Evolutionary conservation across 2,113 vertebrate species (phyloP), one percentile per base, ranked within the genome.

Genomic region (Chrysemys picta): DNA sequence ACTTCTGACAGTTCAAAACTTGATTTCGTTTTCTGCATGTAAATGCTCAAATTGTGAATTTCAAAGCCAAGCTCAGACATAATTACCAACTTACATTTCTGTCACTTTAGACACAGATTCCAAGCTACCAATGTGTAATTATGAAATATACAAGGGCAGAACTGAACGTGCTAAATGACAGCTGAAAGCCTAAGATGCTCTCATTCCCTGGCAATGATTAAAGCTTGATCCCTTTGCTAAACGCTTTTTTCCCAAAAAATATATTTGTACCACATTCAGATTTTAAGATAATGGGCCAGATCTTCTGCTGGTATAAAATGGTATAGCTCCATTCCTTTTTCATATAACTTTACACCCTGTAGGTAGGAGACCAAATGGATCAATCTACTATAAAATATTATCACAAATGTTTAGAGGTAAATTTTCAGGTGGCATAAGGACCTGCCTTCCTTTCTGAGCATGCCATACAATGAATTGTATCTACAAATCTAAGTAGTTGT

Each of bases 41-140:
- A 96, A 96, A 97, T 90, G 81, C 93, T 92, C 35, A 97, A 91
- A 85, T 86, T 96, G 88, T 87, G 96, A 96, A 95, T 97, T 89
- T 97, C 84, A 85, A 93, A 96, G 69, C 78, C 82, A 89, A 82
- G 38, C 81, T 92, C 52, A 95, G 83, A 90, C 72, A 95, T 89
- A 97, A 95, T 96, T 96, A 97, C 78, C 81, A 93, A 96, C 85
- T 96, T 97, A 88, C 82, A 92, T 84, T 89, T 96, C 89, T 96
- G 97, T 95, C 85, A 96, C 87, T 97, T 96, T 90, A 96, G 85
- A 97, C 80, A 94, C 86, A 91, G 88, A 96, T 96, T 97, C 92
- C 93, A 96, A 97, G 96, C 96, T 91, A 94, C 89, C 95, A 80
- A 94, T 78, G 80, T 96, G 76, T 90, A 98, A 96, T 95, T 95